Evolutionary conservation across 1,140 invertebrate genomes (phyloP), one percentile per base, ranked within the genome.

Genomic region (Macrobrachium rosenbergii): DNA sequence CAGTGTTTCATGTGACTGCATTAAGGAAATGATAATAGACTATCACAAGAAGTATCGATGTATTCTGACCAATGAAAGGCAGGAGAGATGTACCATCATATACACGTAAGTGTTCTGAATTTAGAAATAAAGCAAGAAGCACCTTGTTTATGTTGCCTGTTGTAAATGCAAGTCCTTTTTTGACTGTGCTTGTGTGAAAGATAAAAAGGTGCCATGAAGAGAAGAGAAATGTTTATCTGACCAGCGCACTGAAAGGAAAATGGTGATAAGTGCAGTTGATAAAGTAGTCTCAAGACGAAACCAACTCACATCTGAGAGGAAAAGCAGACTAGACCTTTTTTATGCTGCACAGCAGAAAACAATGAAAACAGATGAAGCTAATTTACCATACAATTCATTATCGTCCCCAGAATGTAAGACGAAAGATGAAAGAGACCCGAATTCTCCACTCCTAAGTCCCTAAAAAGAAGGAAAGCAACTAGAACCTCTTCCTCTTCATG

Each of bases 251-350:
- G 69, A 73, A 73, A 73, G 21, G 69, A 73, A 73, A 73, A 73
- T 73, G 69, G 69, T 73, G 69, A 73, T 73, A 73, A 73, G 69
- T 21, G 21, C 69, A 73, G 69, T 73, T 73, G 69, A 73, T 73
- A 37, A 14, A 23, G 16, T 73, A 19, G 69, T 73, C 37, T 73
- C 69, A 23, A 73, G 37, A 73, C 14, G 8, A 73, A 73, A 73
- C 69, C 14, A 73, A 21, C 14, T 73, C 69, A 37, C 69, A 5
- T 19, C 16, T 23, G 69, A 73, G 37, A 73, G 3, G 69, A 73
- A 73, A 73, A 73, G 69, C 69, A 73, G 69, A 37, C 69, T 19
- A 73, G 69, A 73, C 28, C 69, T 14, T 73, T 73, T 73, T 73
- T 73, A 73, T 23, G 69, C 21, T 2, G n/a, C 21, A 73, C 3